Evolutionary conservation across 1,140 invertebrate species (phyloP).

Genomic region (Metopolophium dirhodum): DNA sequence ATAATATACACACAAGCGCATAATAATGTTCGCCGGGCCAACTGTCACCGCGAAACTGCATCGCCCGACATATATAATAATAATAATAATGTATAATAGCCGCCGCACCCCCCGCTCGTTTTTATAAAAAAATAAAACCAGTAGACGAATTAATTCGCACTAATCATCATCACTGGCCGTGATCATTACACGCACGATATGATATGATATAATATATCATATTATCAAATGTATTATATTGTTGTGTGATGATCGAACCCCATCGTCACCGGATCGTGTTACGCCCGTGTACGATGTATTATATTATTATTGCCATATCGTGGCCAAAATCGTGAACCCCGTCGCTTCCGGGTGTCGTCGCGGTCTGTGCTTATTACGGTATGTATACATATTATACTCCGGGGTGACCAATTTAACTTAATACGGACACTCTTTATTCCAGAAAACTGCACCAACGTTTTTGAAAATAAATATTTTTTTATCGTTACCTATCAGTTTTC

Average conservation of each 20-base stretch:
- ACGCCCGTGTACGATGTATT: background rate
- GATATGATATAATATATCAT: slow-evolving; percentile 47
- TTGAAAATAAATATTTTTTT: no score
- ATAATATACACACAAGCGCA: background rate
- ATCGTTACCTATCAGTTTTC: no score
- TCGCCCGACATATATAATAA: background rate
- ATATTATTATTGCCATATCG: background rate
- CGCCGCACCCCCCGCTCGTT: background rate
- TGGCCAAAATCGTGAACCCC: background rate
- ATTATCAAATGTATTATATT: slow-evolving; percentile 14
- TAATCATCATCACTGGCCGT: slow-evolving; percentile 40
- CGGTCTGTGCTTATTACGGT: background rate
- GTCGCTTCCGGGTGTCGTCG: background rate
- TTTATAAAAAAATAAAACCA: background rate
- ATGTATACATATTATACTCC: no score
- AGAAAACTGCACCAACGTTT: no score
- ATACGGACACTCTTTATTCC: no score
- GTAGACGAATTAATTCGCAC: slow-evolving; percentile 49
- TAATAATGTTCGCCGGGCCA: slow-evolving; percentile 22
- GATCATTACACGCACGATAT: slow-evolving; percentile 54
- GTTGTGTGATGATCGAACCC: background rate
- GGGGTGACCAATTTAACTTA: no score
- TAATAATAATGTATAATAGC: background rate
- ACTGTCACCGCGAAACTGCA: slow-evolving; percentile 51
- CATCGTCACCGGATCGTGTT: background rate